Evolutionary conservation across 2,888 invertebrate species (phyloP).

Genomic region (Uropetala carovei): DNA sequence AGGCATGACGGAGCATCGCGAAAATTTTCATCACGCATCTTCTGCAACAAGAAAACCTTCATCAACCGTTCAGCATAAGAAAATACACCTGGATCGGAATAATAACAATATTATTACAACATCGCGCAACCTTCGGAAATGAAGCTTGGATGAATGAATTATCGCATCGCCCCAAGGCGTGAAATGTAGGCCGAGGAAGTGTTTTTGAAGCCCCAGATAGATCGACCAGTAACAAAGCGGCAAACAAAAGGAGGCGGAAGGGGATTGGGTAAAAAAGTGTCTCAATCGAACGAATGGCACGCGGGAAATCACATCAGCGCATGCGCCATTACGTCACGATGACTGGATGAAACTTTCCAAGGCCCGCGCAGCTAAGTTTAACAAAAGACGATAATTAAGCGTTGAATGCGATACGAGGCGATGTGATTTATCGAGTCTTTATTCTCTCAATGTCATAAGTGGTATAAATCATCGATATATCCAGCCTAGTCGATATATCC

Average conservation of each 20-base stretch:
- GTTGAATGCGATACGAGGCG: background rate
- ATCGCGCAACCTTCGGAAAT: background rate
- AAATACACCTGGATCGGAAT: background rate
- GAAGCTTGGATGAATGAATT: background rate
- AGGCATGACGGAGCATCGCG: background rate
- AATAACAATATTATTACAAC: background rate
- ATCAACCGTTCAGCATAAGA: background rate
- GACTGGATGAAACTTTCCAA: background rate
- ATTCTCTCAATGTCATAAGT: background rate
- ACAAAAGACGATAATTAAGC: constrained; percentile 17
- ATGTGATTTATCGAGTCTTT: background rate
- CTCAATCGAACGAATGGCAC: background rate
- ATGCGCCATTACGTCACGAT: background rate
- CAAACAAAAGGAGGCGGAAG: too few relatives aligned
- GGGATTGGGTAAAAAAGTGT: background rate
- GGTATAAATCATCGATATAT: background rate
- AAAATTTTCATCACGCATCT: background rate
- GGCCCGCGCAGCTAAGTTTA: background rate
- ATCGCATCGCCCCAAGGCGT: too few relatives aligned
- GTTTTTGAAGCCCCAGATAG: background rate
- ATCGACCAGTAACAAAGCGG: too few relatives aligned
- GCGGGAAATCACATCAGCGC: background rate
- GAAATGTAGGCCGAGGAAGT: background rate
- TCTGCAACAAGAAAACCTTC: background rate
- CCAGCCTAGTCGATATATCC: background rate